Base-by-base conservation (phyloP, 2,113 vertebrate species). In the Ageneiosus marmoratus region DNA sequence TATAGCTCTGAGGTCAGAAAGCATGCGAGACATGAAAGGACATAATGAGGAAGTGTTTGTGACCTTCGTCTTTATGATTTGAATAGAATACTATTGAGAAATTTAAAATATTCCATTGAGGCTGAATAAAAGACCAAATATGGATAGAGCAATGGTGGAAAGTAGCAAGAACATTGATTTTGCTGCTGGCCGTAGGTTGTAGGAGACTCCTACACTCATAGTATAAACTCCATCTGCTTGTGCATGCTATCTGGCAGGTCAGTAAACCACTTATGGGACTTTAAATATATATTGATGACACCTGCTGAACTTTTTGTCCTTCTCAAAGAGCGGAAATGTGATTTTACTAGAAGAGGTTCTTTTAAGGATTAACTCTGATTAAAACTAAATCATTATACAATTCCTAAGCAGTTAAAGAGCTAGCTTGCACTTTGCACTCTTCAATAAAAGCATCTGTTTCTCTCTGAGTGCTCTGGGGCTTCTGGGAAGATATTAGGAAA, bases 211-310 rank as follows among this genome's bases (percentile, higher is more conserved):
- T 77, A 83, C 81, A 53, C 69, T 34, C 27, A 48, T 24, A 53
- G 9, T 75, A n/a, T 11, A 63, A 63, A 34, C 77, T 27, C 77
- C 51, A 74, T 79, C 70, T 75, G 67, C 77, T 75, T 51, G 22
- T 34, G 46, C 50, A 27, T 62, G 44, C 62, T 60, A n/a, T 34
- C 69, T 37, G 55, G 27, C 32, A 53, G 83, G 85, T 88, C 87
- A 90, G 92, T 91, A 90, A 85, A 87, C 72, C 75, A 86, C 86
- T 87, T 86, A 72, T 73, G 88, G 83, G 63, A 48, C 88, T 89
- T 88, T 83, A 87, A 75, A 89, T 89, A 89, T 84, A 83, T 88
- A 88, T 89, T 88, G 87, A 89, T 80, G 73, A 55, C 3, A 67
- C 2, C 34, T 79, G 55, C 87, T 86, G 90, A 91, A 91, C 91